phyloP scores from a whole-genome alignment of 1,140 invertebrate species.

The Trachymyrmex cornetzi region DNA sequence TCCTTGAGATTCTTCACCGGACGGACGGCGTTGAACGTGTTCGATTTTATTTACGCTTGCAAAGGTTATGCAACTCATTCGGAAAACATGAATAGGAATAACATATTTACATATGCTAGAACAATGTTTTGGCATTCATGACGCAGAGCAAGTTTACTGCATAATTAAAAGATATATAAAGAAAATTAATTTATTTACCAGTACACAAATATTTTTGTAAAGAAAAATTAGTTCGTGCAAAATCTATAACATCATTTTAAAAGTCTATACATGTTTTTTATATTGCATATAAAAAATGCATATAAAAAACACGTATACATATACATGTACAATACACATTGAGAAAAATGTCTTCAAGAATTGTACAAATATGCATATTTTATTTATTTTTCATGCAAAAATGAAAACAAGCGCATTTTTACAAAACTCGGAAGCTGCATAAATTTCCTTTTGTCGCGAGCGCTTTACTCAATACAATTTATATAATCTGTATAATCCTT shows the following conservation, averaged over 20 bases:
- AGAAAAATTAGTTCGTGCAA: neutral
- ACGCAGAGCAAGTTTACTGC: constrained; percentile 37
- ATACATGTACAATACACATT: too few species aligned
- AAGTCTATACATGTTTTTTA: too few species aligned
- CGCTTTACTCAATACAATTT: neutral
- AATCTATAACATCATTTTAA: neutral
- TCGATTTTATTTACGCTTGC: neutral
- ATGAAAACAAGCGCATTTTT: too few species aligned
- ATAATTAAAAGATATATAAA: constrained; percentile 29
- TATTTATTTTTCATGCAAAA: too few species aligned
- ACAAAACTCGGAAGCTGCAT: too few species aligned
- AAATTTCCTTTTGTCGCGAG: neutral
- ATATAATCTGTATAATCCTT: neutral
- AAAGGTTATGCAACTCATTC: neutral
- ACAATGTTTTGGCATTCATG: neutral
- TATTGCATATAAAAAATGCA: neutral
- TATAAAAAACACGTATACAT: neutral
- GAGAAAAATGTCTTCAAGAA: too few species aligned
- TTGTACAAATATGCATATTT: too few species aligned
- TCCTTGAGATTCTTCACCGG: neutral
- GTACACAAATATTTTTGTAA: neutral
- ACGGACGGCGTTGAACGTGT: neutral
- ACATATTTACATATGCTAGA: neutral
- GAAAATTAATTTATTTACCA: neutral
- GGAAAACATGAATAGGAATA: neutral